Evolutionary conservation across 2,113 vertebrate species (phyloP).

Genomic region (Athene cunicularia): DNA sequence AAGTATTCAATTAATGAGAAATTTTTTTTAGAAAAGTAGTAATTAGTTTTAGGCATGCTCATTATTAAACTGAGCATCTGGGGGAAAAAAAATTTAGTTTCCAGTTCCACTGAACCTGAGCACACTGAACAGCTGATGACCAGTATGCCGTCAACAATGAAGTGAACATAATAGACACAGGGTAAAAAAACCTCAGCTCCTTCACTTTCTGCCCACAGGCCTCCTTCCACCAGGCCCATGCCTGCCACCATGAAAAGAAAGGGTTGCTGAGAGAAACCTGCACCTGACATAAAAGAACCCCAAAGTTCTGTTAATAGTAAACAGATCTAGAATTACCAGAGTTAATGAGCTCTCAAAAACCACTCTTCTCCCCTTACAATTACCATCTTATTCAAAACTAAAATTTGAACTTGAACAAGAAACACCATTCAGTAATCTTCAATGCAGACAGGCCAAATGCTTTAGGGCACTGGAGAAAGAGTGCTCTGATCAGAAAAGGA

Average conservation of each 20-base stretch:
- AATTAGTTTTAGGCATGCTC: neutral
- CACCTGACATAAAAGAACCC: neutral
- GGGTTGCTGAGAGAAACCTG: neutral
- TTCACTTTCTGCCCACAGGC: too few relatives aligned
- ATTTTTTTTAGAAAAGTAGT: neutral
- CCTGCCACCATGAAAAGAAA: neutral
- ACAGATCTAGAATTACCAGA: neutral
- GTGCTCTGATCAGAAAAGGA: neutral
- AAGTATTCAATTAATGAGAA: neutral
- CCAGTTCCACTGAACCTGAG: neutral
- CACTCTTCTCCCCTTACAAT: neutral
- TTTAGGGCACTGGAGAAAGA: neutral
- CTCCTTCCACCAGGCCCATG: neutral
- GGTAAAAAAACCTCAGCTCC: neutral
- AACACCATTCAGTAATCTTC: neutral
- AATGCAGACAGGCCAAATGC: neutral
- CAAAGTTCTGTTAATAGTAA: neutral
- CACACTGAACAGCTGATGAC: neutral
- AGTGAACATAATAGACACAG: neutral
- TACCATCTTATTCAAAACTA: neutral
- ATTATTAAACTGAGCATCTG: neutral
- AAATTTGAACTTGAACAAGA: neutral
- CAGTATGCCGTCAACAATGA: neutral
- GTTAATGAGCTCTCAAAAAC: neutral
- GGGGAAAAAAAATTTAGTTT: neutral